Evolutionary conservation across 2,113 vertebrate species (phyloP), one percentile per base, ranked within the genome.

Genomic region (Baryphthengus martii): DNA sequence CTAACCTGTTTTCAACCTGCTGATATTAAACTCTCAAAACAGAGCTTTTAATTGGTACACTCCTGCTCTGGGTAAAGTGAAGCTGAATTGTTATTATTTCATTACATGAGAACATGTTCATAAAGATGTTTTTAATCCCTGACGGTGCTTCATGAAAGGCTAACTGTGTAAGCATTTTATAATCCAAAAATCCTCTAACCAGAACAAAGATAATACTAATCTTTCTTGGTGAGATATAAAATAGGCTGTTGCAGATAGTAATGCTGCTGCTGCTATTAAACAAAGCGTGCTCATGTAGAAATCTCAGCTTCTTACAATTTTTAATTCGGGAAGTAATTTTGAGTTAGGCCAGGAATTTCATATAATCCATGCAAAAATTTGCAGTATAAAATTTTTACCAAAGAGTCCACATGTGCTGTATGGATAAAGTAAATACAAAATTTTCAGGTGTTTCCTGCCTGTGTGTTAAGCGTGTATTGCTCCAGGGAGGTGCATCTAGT

Each of bases 121-220:
- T 87, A 49, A 93, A 90, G 83, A 95, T 88, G 63, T 72, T 73
- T 86, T 94, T 94, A 87, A 95, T 94, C 83, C 68, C 35, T 92
- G 72, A 88, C 84, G 81, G n/a, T 45, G 75, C 62, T 95, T 94
- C 87, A 77, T 94, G 77, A 96, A 95, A 88, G 85, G 91, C 93
- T 94, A 96, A 96, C 94, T 73, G 58, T 85, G 90, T 94, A 92
- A 90, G 75, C 85, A 74, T 94, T 97, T 94, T 85, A 85, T 95
- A 93, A 96, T 93, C 90, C 92, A 91, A 29, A 95, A 96, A 96
- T 95, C 94, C 83, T 52, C 88, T 92, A 95, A 85, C 82, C 53
- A 83, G 61, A 94, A 92, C 84, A 93, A 93, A 97, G 92, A 93
- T 93, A 94, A 94, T 83, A 95, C 85, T 94, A 89, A 93, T 96